Base-by-base conservation (phyloP, 2,888 invertebrate species). In the Dicyrtomina minuta region DNA sequence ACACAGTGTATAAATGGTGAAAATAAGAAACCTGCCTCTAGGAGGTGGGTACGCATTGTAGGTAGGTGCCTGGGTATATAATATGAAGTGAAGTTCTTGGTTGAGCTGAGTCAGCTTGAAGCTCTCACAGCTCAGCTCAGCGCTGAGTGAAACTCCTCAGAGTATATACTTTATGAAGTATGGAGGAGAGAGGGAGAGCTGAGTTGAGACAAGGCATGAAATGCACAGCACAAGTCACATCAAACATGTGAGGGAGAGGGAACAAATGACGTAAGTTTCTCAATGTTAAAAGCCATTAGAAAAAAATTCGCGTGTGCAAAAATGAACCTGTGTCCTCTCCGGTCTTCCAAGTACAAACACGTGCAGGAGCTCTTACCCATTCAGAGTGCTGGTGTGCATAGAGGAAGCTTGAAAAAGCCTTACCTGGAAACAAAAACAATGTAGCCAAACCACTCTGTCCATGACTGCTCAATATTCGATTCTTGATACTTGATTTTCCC, bases 301-400 rank as follows among this genome's bases (percentile, higher is more conserved):
- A 61, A 61, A 61, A 61, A 61, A 61, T 61, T 61, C 61, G 61
- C 61, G 46, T 61, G 61, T 61, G 61, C 61, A 61, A 61, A 61
- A 61, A 61, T 61, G 61, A 61, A 61, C 61, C 44, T 61, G 61
- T 49, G 61, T 61, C 61, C 61, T 61, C 61, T 60, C 26, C 60
- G 26, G 41, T 41, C 60, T 61, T 61, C 61, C 61, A 61, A 61
- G 61, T 61, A 61, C 61, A 61, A 61, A 61, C 61, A 61, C 61
- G 61, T 43, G 59, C 61, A 26, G 61, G 46, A 22, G n/a, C 22
- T 46, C 17, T 61, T 46, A 46, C 26, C 46, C 46, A 43, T 58
- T 39, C 33, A 12, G n/a, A 58, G 17, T 39, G n/a, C n/a, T 2
- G 41, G 8, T 17, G 17, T 58, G 39, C 58, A 33, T 58, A 51